phyloP scores from a whole-genome alignment of 2,888 invertebrate genomes.

The Itoplectis maculator region DNA sequence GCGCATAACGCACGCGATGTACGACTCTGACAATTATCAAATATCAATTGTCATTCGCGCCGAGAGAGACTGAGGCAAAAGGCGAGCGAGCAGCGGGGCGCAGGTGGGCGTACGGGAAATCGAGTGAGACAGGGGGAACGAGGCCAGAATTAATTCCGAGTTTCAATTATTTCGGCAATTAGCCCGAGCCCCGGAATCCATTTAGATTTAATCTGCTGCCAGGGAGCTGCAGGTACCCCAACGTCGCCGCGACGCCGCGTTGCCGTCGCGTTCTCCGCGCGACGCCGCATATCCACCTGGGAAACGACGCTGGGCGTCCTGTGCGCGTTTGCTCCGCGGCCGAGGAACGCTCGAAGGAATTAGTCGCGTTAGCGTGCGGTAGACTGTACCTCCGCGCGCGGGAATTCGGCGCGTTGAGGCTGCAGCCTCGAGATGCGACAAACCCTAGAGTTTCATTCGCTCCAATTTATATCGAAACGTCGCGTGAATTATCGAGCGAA shows the following conservation, averaged over 20 bases:
- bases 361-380: slow-evolving; percentile 68
- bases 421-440: slow-evolving; percentile 40
- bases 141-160: slow-evolving; percentile 73
- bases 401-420: slow-evolving; percentile 34
- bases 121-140: slow-evolving; percentile 16
- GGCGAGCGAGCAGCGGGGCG: slow-evolving; percentile 4
- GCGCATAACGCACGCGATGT: not conserved
- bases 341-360: slow-evolving; percentile 76
- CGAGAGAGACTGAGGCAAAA: slow-evolving; percentile 36
- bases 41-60: slow-evolving; percentile 73
- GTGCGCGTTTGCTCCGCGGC: slow-evolving; percentile 72
- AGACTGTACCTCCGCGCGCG: slow-evolving; percentile 29
- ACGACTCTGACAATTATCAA: slow-evolving; percentile 46
- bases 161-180: slow-evolving; percentile 79
- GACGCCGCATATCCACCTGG: slow-evolving; percentile 36
- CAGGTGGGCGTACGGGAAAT: slow-evolving; percentile 18
- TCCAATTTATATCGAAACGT: slow-evolving; percentile 23
- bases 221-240: slow-evolving; percentile 67
- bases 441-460: slow-evolving; percentile 8
- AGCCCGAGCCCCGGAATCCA: slow-evolving; percentile 73
- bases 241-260: slow-evolving; percentile 59
- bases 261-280: too few species aligned
- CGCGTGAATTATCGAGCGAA: slow-evolving; percentile 23
- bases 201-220: slow-evolving; percentile 77
- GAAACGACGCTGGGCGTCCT: slow-evolving; percentile 20